Conservation (phyloP, 1,140 invertebrate species). For the Drosophila elegans region DNA sequence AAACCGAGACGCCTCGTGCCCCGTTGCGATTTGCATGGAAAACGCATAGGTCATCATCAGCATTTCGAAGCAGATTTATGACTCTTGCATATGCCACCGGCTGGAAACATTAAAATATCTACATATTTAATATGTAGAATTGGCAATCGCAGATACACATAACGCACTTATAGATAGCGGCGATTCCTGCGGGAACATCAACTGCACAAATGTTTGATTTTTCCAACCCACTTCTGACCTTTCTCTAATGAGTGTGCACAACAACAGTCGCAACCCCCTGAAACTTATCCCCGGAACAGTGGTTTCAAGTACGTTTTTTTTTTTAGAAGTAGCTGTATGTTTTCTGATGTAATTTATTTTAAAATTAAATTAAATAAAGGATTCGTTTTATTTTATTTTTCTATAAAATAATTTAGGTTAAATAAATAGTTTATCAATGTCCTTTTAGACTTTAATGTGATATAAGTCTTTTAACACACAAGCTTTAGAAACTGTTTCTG, state of each 20-base stretch:
- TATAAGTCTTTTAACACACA: too few relatives aligned
- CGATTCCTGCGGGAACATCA: slow-evolving; percentile 70
- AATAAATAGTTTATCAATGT: too few relatives aligned
- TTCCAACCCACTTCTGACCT: slow-evolving; percentile 64
- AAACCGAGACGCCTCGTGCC: slow-evolving; percentile 20
- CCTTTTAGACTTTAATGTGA: too few relatives aligned
- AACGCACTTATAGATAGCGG: slow-evolving; percentile 34
- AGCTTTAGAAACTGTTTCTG: too few relatives aligned
- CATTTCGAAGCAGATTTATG: slow-evolving; percentile 64
- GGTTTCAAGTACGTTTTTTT: neutral
- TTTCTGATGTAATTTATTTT: too few relatives aligned
- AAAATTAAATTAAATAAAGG: too few relatives aligned
- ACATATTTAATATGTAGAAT: slow-evolving; percentile 42
- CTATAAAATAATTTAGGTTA: too few relatives aligned
- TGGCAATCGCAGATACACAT: slow-evolving; percentile 60
- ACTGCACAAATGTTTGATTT: slow-evolving; percentile 73
- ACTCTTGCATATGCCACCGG: slow-evolving; percentile 61
- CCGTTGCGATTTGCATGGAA: slow-evolving; percentile 71
- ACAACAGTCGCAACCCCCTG: slow-evolving; percentile 24
- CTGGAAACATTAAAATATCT: slow-evolving; percentile 17
- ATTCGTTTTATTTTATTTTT: too few relatives aligned
- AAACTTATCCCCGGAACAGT: slow-evolving; percentile 4
- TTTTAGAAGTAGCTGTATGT: too few relatives aligned
- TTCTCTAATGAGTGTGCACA: slow-evolving; percentile 57
- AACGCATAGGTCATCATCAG: slow-evolving; percentile 81